A percentile compares a stretch with the other conserved stretches of the same genome.
phyloP scores from a whole-genome alignment of 2,113 vertebrate genomes.

The Perccottus glenii region DNA sequence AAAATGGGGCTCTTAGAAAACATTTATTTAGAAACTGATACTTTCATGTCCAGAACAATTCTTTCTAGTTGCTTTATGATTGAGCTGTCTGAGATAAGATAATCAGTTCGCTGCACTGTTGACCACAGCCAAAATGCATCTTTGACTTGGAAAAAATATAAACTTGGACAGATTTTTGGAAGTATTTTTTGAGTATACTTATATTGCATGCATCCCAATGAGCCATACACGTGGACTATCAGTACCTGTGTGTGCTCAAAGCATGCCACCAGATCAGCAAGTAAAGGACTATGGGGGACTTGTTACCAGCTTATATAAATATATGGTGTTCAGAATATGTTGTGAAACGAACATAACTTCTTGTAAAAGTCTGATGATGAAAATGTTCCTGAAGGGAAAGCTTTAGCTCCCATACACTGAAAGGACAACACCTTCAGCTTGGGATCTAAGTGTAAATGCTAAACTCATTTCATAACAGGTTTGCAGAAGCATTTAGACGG shows the following conservation, averaged over 20 bases:
- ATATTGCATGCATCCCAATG: conserved; percentile 68
- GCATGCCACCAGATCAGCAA: conserved; percentile 48
- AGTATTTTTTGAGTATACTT: conserved; percentile 41
- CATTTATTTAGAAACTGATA: conserved; percentile 3
- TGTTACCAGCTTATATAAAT: conserved; percentile 10
- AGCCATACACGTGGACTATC: conserved; percentile 43
- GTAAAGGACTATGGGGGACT: conserved; percentile 16
- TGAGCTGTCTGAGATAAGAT: conserved; percentile 11
- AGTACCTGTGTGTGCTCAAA: conserved; percentile 27
- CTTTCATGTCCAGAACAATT: conserved; percentile 40
- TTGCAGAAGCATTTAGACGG: conserved; percentile 16
- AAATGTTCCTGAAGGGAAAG: conserved; percentile 17
- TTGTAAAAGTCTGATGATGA: neutral
- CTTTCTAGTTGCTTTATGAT: conserved; percentile 33
- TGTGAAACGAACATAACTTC: conserved; percentile 17
- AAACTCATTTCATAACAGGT: conserved; percentile 10
- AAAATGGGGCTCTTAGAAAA: conserved; percentile 34
- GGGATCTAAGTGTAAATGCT: conserved; percentile 9
- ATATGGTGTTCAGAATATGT: conserved; percentile 21
- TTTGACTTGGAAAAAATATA: conserved; percentile 5
- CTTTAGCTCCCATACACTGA: neutral
- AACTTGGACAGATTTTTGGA: conserved; percentile 23
- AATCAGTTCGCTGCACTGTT: conserved; percentile 31
- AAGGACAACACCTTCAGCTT: conserved; percentile 9
- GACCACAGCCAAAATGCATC: neutral